Evolutionary conservation across 2,113 vertebrate species (phyloP).

Genomic region (Heterotis niloticus): DNA sequence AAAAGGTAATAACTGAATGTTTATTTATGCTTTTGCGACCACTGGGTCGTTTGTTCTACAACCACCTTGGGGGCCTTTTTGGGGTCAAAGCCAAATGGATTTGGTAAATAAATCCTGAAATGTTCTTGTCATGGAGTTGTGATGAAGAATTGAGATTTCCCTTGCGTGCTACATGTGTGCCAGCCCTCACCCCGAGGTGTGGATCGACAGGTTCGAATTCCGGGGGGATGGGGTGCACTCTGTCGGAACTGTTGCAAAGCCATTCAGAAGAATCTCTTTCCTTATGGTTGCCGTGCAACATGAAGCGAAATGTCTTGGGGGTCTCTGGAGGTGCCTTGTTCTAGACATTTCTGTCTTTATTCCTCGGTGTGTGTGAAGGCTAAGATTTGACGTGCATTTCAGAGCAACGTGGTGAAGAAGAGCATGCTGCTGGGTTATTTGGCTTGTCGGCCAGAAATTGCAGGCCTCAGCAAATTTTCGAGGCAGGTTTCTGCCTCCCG

Average conservation of each 20-base stretch:
- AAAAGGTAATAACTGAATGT: conserved; percentile 48
- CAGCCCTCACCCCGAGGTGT: too few species aligned
- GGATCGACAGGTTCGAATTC: too few species aligned
- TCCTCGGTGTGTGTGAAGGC: conserved; percentile 9
- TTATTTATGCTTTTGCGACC: conserved; percentile 44
- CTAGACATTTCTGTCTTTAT: conserved; percentile 14
- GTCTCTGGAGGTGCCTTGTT: conserved; percentile 26
- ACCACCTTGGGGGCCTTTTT: conserved; percentile 25
- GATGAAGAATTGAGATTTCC: conserved; percentile 41
- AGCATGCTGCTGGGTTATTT: background rate
- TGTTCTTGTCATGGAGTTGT: conserved; percentile 27
- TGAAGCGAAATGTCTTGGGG: conserved; percentile 37
- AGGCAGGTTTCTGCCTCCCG: background rate
- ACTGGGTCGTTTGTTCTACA: conserved; percentile 24
- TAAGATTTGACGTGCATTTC: background rate
- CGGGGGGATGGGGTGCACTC: conserved; percentile 24
- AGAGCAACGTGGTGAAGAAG: background rate
- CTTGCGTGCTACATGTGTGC: conserved; percentile 31
- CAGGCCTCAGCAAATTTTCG: background rate
- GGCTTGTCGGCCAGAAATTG: background rate
- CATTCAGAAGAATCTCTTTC: conserved; percentile 51
- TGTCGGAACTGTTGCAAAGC: conserved; percentile 48
- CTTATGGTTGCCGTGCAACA: conserved; percentile 66
- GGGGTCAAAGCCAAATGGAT: conserved; percentile 27
- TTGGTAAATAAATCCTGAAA: conserved; percentile 27